phyloP scores from a whole-genome alignment of 2,113 vertebrate species.

The Camelus dromedarius region DNA sequence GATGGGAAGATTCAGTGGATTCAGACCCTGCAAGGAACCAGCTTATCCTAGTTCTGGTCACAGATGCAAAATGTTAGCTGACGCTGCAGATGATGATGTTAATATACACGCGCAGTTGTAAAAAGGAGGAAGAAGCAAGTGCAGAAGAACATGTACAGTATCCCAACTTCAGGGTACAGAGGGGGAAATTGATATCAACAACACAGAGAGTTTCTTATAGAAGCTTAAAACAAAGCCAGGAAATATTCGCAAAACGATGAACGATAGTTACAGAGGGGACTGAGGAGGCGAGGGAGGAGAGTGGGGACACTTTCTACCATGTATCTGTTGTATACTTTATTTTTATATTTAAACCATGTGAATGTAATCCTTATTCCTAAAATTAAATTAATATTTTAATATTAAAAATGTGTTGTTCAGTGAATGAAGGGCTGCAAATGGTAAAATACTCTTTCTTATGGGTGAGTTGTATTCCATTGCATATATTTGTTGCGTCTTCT shows the following conservation, averaged over 20 bases:
- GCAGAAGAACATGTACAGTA: neutral
- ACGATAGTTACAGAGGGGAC: neutral
- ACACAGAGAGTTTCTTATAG: neutral
- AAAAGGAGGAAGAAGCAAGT: neutral
- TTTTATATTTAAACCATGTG: neutral
- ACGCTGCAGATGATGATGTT: too few species aligned
- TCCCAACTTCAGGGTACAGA: neutral
- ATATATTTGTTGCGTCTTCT: too few species aligned
- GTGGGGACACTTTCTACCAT: neutral
- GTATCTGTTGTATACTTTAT: neutral
- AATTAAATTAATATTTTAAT: neutral
- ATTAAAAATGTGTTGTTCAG: neutral
- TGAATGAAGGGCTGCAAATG: too few species aligned
- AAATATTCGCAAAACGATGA: neutral
- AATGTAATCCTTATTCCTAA: neutral
- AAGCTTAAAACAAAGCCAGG: neutral
- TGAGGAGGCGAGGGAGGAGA: fast-evolving
- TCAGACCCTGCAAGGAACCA: neutral
- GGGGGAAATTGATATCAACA: neutral
- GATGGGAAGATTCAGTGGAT: neutral
- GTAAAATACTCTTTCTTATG: too few species aligned
- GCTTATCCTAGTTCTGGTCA: neutral
- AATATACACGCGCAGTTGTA: neutral
- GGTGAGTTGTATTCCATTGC: too few species aligned
- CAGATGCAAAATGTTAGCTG: neutral